Percentiles rank a stretch among this genome's conserved stretches.
Conservation (phyloP, 2,797 vertebrate species). For the Mycteria americana region DNA sequence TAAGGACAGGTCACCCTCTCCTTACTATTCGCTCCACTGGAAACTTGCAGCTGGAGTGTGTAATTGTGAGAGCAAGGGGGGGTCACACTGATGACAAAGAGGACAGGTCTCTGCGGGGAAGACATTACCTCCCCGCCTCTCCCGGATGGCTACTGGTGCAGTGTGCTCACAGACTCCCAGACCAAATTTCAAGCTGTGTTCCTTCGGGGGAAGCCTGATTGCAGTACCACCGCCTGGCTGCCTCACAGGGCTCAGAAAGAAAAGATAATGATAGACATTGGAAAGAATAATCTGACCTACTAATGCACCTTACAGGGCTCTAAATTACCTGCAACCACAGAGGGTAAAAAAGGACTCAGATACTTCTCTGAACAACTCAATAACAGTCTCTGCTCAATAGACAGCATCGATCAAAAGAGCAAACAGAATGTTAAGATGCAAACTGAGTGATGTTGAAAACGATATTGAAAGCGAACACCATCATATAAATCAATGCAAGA, state of each 20-base stretch:
- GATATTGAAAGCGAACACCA: neutral
- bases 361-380: conserved; percentile 10
- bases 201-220: neutral
- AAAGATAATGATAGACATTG: neutral
- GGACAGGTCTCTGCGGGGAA: neutral
- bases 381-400: neutral
- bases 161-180: neutral
- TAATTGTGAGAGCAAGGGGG: neutral
- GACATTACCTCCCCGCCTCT: neutral
- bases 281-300: conserved; percentile 17
- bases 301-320: neutral
- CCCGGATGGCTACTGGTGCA: neutral
- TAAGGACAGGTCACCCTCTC: neutral
- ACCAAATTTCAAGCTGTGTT: conserved; percentile 25
- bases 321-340: conserved; percentile 3
- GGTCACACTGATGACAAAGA: neutral
- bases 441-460: neutral
- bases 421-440: conserved; percentile 14
- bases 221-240: neutral
- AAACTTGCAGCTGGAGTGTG: neutral
- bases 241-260: neutral
- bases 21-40: neutral
- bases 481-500: conserved; percentile 13
- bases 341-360: neutral
- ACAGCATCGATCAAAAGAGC: neutral